phyloP scores from a whole-genome alignment of 2,113 vertebrate species.

The Notothenia coriiceps region DNA sequence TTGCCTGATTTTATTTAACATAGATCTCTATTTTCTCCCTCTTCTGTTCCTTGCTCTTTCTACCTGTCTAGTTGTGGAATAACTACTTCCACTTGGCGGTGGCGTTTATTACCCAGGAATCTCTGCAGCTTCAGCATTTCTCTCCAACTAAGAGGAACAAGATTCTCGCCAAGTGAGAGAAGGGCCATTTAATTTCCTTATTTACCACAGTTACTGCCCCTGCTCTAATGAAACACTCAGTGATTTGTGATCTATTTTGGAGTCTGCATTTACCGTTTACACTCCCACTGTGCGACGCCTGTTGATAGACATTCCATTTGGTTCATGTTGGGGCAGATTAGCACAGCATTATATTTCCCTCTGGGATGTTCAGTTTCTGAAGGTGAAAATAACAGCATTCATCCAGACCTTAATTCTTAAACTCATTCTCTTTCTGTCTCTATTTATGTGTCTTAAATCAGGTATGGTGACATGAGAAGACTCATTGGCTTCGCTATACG shows the following conservation, averaged over 20 bases:
- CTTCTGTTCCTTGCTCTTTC: conserved; percentile 11
- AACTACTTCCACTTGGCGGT: conserved; percentile 99
- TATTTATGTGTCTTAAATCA: conserved; percentile 48
- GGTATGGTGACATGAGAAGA: conserved; percentile 95
- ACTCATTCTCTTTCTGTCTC: conserved; percentile 14
- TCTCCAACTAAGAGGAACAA: conserved; percentile 95
- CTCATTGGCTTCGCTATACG: conserved; percentile 96
- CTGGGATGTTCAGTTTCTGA: conserved; percentile 5
- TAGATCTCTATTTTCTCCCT: not conserved
- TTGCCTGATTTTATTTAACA: not conserved
- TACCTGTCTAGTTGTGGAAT: conserved; percentile 93
- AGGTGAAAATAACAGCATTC: conserved; percentile 48
- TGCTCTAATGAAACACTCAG: conserved; percentile 49
- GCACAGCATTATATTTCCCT: conserved; percentile 34
- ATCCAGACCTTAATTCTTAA: conserved; percentile 35
- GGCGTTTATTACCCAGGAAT: conserved; percentile 98
- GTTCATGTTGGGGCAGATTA: conserved; percentile 33
- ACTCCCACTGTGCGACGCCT: conserved; percentile 32
- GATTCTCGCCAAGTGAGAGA: conserved; percentile 92
- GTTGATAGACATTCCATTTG: conserved; percentile 45
- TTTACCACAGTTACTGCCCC: conserved; percentile 38
- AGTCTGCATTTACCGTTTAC: conserved; percentile 44
- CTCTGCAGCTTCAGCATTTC: conserved; percentile 96
- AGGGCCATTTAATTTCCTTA: conserved; percentile 48
- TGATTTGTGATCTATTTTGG: conserved; percentile 59